Percentiles rank a stretch among this genome's conserved stretches.
Evolutionary conservation across 2,888 invertebrate species (phyloP).

Genomic region (Dolomedes plantarius): DNA sequence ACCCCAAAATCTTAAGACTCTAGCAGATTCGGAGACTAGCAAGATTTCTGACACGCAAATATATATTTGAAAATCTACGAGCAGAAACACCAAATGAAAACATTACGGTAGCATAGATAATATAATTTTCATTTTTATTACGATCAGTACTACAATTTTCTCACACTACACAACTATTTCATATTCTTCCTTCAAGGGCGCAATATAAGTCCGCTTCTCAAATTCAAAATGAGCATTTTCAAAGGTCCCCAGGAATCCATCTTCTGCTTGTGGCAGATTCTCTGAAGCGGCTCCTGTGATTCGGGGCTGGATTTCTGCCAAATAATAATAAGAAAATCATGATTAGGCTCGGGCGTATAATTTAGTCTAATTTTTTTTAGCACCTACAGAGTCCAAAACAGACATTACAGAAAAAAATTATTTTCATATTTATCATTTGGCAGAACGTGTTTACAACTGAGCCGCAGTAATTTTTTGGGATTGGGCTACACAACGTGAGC

Average conservation of each 20-base stretch:
- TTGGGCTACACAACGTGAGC: too few relatives aligned
- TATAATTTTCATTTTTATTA: background rate
- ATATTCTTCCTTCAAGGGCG: background rate
- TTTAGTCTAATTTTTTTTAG: background rate
- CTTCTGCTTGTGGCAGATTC: slow-evolving; percentile 12
- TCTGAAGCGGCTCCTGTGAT: slow-evolving; percentile 12
- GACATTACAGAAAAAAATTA: background rate
- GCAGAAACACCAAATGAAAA: background rate
- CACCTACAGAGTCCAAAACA: background rate
- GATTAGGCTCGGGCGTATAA: slow-evolving; percentile 20
- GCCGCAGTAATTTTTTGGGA: too few relatives aligned
- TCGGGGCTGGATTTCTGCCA: slow-evolving; percentile 48
- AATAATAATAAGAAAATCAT: slow-evolving; percentile 47
- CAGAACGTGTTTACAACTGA: background rate
- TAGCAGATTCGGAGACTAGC: too few relatives aligned
- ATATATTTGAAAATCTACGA: too few relatives aligned
- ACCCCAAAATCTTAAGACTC: too few relatives aligned
- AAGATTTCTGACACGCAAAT: too few relatives aligned
- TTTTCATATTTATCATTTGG: background rate
- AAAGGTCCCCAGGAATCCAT: slow-evolving; percentile 25
- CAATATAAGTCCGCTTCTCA: background rate
- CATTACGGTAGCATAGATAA: background rate
- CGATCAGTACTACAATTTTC: background rate
- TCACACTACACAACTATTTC: too few relatives aligned
- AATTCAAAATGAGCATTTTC: background rate